phyloP scores from a whole-genome alignment of 2,888 invertebrate species.

The Laspeyria flexula region DNA sequence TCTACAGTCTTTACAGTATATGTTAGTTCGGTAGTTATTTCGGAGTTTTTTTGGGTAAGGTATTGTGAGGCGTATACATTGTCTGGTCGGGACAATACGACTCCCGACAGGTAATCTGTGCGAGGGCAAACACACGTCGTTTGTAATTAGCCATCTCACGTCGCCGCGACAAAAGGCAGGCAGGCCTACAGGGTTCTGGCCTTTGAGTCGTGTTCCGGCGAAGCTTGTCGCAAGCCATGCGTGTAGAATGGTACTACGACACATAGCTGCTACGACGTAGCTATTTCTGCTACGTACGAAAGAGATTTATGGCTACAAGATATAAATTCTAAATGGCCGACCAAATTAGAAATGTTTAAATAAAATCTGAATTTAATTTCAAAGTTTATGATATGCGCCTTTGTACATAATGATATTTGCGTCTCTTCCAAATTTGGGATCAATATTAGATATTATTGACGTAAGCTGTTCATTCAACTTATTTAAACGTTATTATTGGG shows the following conservation, averaged over 20 bases:
- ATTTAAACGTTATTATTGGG: too few species aligned
- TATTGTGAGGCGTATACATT: conserved; percentile 42
- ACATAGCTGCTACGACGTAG: conserved; percentile 36
- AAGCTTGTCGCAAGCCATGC: conserved; percentile 47
- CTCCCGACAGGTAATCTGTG: conserved; percentile 57
- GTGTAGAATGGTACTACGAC: conserved; percentile 45
- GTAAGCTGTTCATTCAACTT: too few species aligned
- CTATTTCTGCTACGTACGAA: not conserved
- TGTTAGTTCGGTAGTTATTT: conserved; percentile 21
- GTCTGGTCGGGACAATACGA: conserved; percentile 46
- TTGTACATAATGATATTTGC: too few species aligned
- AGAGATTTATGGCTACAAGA: not conserved
- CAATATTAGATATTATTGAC: too few species aligned
- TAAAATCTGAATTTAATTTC: too few species aligned
- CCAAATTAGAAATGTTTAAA: too few species aligned
- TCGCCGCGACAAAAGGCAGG: conserved; percentile 54
- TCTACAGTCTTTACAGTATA: conserved; percentile 7
- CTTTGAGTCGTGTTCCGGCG: conserved; percentile 51
- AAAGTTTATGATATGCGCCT: too few species aligned
- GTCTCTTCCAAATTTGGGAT: too few species aligned
- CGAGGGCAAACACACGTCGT: conserved; percentile 55
- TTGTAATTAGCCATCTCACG: conserved; percentile 65
- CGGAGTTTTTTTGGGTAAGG: conserved; percentile 28
- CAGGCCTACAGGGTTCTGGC: conserved; percentile 39
- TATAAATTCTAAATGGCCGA: not conserved